phyloP scores from a whole-genome alignment of 2,113 vertebrate species.

The Marcusenius ussheri region DNA sequence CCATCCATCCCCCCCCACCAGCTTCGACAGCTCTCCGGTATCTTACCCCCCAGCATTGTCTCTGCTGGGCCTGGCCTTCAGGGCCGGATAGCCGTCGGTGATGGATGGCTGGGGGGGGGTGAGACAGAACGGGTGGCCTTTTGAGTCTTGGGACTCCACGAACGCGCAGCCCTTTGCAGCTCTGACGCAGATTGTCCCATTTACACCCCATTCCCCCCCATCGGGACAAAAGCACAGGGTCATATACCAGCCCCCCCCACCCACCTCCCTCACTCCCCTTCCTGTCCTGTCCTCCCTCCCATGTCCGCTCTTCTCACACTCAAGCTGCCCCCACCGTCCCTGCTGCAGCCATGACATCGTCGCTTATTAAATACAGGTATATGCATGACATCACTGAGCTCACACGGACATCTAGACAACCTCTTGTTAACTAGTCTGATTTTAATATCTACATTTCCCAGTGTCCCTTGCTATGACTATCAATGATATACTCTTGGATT shows the following conservation, averaged over 20 bases:
- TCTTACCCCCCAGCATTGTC: background rate
- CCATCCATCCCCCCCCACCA: background rate
- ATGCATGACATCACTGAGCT: background rate
- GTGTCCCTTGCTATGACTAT: background rate
- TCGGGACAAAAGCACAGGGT: slow-evolving; percentile 2
- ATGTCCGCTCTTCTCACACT: background rate
- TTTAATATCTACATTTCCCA: background rate
- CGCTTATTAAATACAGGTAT: background rate
- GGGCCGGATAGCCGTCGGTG: background rate
- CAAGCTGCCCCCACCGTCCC: background rate
- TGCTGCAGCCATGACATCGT: background rate
- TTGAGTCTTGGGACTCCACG: background rate
- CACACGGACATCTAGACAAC: background rate
- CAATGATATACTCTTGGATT: background rate
- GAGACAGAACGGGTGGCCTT: background rate
- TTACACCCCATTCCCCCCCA: background rate
- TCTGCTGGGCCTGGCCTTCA: background rate
- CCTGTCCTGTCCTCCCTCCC: background rate
- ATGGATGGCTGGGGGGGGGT: slow-evolving; percentile 3
- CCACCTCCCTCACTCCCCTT: background rate
- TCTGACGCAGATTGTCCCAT: slow-evolving; percentile 16
- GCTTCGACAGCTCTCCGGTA: background rate
- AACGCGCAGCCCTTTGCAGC: background rate
- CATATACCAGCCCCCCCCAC: background rate
- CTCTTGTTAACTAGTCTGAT: background rate